Percentiles rank a stretch among this genome's conserved stretches.
Conservation (phyloP, 30 jellyfish, hydroid and myxozoan species). For the Cassiopea xamachana region DNA sequence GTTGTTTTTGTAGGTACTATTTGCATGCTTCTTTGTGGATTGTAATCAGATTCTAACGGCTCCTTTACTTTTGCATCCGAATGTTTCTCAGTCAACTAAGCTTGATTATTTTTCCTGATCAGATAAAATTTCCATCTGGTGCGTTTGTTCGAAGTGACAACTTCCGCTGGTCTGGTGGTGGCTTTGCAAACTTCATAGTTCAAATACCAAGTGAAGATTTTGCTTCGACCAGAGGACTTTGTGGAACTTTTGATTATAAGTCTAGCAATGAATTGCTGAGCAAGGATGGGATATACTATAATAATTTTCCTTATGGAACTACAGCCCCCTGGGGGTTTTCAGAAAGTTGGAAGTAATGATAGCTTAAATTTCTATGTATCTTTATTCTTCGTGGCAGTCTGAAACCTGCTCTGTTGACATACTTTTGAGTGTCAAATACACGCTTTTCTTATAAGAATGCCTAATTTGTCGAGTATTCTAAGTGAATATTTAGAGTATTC, state of each 20-base stretch:
- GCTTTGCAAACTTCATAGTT: conserved; percentile 44
- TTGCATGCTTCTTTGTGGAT: not conserved
- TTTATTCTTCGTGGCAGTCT: no score
- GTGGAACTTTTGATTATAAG: conserved; percentile 64
- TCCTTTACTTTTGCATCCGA: not conserved
- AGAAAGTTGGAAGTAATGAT: conserved; percentile 69
- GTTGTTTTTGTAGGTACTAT: not conserved
- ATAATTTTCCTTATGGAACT: not conserved
- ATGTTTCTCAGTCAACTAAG: not conserved
- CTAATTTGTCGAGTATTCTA: no score
- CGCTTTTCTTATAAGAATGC: no score
- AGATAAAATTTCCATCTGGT: conserved; percentile 70
- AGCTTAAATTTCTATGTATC: no score
- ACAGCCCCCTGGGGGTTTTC: conserved; percentile 28
- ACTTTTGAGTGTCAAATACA: no score
- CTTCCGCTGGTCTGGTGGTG: not conserved
- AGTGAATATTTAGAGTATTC: no score
- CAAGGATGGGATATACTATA: conserved; percentile 32
- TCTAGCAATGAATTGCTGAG: conserved; percentile 33
- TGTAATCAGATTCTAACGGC: not conserved
- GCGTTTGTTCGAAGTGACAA: not conserved
- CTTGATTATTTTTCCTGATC: not conserved
- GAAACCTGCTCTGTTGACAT: no score
- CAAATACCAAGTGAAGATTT: conserved; percentile 55
- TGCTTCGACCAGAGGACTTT: conserved; percentile 55